Base-by-base conservation (phyloP, 2,797 vertebrate genomes). In the Myotis daubentonii region DNA sequence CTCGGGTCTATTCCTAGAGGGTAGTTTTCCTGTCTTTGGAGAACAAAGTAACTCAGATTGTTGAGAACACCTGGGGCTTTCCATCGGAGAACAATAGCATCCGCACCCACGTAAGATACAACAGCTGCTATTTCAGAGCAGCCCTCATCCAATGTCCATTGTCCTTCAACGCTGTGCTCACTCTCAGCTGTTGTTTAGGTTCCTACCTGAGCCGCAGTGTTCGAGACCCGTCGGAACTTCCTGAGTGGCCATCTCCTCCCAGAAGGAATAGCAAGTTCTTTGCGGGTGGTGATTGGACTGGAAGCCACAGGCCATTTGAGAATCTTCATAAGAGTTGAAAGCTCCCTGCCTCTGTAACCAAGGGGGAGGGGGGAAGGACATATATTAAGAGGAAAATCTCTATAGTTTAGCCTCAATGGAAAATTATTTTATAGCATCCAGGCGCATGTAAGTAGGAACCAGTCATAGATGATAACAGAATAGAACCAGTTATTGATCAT, bases 181-280 rank as follows among this genome's bases (percentile, higher is more conserved):
- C 38, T 15, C 41, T 22, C 80, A 72, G 88, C 70, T n/a, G 74
- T n/a, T 57, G 6, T n/a, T 36, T 41, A 16, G 9, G 0, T 7
- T 94, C 99, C 98, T 99, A 99, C 99, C 99, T 68, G 98, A 98
- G 38, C 98, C 96, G 66, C 96, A 98, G 97, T 98, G 97, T 90
- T 99, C 99, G 2, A 99, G 98, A 75, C 99, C 99, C 0, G 99
- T 99, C 75, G 99, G 99, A 13, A 99, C 99, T 98, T 99, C 99
- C 98, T 99, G 99, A 44, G 99, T 98, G 66, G 99, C 97, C 5
- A 98, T 97, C 71, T 99, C 99, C 1, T 99, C 99, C 98, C 98
- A 98, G 33, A 97, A 95, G 0, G 98, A 98, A 91, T 98, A 99
- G 92, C 98, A 97, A 0, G 97, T 97, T 98, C 99, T 98, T 30